A percentile compares a stretch with the other conserved stretches of the same genome.
phyloP scores from a whole-genome alignment of 37 sponge, comb jelly and placozoan species.

The Ephydatia muelleri region DNA sequence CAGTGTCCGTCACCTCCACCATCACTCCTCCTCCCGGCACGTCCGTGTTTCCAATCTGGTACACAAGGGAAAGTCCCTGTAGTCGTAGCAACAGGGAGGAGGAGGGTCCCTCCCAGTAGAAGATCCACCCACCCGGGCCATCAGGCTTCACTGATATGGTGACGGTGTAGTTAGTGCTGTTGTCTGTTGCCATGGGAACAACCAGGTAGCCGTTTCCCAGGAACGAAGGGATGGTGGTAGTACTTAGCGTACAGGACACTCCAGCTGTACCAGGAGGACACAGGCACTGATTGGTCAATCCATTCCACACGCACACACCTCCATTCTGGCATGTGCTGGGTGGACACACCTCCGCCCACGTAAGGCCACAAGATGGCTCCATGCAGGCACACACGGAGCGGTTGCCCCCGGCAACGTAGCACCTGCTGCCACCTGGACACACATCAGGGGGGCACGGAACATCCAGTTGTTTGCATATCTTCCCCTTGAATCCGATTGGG shows the following conservation, averaged over 20 bases:
- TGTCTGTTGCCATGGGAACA: neutral
- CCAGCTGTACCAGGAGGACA: constrained; percentile 7
- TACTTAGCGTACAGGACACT: neutral
- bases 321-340: constrained; percentile 38
- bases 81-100: neutral
- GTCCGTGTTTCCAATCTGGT: neutral
- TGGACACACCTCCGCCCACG: constrained; percentile 4
- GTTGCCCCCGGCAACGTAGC: neutral
- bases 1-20: neutral
- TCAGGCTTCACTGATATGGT: neutral
- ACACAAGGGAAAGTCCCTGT: neutral
- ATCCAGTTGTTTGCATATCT: neutral
- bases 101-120: neutral
- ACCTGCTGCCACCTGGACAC: constrained; percentile 29
- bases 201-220: neutral
- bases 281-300: neutral
- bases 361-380: neutral
- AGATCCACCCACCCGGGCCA: neutral
- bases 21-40: neutral
- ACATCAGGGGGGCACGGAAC: constrained; percentile 7
- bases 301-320: constrained; percentile 11
- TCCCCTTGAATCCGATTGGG: constrained; percentile 10
- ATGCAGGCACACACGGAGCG: constrained; percentile 7
- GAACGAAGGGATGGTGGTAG: neutral
- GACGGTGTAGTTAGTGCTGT: neutral